Conservation (phyloP, 2,113 vertebrate genomes). For the Sarotherodon lohbergeri region DNA sequence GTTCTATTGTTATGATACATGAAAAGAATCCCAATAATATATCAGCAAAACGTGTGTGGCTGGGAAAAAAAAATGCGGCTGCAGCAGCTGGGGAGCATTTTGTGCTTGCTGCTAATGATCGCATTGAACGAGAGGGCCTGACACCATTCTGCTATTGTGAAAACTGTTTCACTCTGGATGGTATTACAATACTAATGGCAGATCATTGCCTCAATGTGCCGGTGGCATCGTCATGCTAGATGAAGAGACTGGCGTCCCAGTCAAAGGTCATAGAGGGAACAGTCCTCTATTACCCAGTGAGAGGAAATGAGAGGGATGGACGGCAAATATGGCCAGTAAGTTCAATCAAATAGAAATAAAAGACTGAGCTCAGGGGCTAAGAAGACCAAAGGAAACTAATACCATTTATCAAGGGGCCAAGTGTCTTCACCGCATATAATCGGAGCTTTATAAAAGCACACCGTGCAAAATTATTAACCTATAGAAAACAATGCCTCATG, state of each 20-base stretch:
- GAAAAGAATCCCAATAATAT: conserved; percentile 3
- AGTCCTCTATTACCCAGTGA: conserved; percentile 20
- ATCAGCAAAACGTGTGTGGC: conserved; percentile 18
- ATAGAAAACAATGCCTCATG: neutral
- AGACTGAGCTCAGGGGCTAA: conserved; percentile 1
- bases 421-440: conserved; percentile 29
- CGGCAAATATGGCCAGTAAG: conserved; percentile 29
- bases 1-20: neutral
- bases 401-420: conserved; percentile 36
- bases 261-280: conserved; percentile 53
- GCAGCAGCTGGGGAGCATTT: conserved; percentile 20
- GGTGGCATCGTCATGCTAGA: conserved; percentile 24
- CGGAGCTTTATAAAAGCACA: conserved; percentile 14
- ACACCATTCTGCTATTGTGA: conserved; percentile 40
- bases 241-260: conserved; percentile 47
- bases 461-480: conserved; percentile 3
- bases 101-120: conserved; percentile 29
- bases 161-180: conserved; percentile 51
- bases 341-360: conserved; percentile 52
- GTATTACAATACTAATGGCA: conserved; percentile 61
- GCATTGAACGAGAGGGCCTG: conserved; percentile 23
- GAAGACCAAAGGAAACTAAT: conserved; percentile 32
- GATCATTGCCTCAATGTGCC: conserved; percentile 56
- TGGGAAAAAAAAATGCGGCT: neutral
- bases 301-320: conserved; percentile 44